Evolutionary conservation across 2,888 invertebrate species (phyloP).

Genomic region (Idaea straminata): DNA sequence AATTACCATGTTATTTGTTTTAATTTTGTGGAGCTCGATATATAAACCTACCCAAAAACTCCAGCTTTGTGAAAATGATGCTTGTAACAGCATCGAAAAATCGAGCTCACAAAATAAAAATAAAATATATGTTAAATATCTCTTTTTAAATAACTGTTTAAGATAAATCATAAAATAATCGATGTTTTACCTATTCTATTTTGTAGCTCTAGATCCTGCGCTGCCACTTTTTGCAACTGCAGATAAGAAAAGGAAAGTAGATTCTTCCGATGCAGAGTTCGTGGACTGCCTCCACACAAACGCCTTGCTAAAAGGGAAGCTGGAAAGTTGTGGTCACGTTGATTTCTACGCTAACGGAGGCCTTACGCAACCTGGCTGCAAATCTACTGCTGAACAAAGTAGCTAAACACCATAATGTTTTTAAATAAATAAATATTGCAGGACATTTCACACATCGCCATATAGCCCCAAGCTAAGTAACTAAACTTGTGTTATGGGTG

Average conservation of each 20-base stretch:
- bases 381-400: constrained; percentile 44
- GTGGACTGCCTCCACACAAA: constrained; percentile 85
- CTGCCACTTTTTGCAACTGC: constrained; percentile 80
- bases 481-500: no score
- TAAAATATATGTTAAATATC: no score
- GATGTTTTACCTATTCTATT: background rate
- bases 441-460: no score
- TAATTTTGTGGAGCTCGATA: no score
- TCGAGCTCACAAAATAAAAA: no score
- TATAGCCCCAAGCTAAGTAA: no score
- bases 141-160: no score
- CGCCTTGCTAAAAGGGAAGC: constrained; percentile 76
- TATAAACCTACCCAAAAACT: no score
- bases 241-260: constrained; percentile 68
- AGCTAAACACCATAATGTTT: constrained; percentile 19
- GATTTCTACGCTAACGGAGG: constrained; percentile 83
- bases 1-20: no score
- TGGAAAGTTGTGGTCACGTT: constrained; percentile 73
- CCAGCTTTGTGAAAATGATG: no score
- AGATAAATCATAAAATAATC: background rate
- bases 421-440: no score
- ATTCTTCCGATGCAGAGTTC: constrained; percentile 78
- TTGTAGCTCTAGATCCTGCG: constrained; percentile 83
- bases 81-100: no score
- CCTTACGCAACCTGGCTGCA: constrained; percentile 80